Base-by-base conservation (phyloP, 2,888 invertebrate genomes). In the Melieria crassipennis region DNA sequence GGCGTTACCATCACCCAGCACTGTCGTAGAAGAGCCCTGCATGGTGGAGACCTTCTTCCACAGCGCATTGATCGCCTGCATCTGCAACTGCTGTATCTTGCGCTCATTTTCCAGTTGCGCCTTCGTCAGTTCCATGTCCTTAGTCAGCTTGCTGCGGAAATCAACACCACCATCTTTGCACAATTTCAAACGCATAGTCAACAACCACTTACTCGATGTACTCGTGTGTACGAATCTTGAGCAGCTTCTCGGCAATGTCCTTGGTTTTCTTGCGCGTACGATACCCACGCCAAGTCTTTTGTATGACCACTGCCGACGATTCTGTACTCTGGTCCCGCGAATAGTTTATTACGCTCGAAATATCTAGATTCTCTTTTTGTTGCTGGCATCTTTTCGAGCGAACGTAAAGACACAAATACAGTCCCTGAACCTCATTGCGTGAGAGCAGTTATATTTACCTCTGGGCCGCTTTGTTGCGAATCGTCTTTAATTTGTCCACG, bases 41-140 rank as follows among this genome's bases (percentile, higher is more conserved):
- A 94, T 86, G 0, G 91, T 90, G 13, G 93, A 92, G 3, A 94
- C 93, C 84, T 94, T 94, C 85, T 94, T 94, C 95, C 95, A 96
- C 4, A 96, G 87, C 1, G 95, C 95, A 82, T 93, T 94, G 78
- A 96, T 96, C 5, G 96, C 95, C 86, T 96, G 95, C 91, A 95
- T 94, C 87, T 96, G 96, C 64, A 96, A 87, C 82, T 94, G 91
- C 79, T 95, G 94, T 70, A 96, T 91, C 82, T 94, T 94, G 46
- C 94, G 88, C 83, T 96, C 95, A 79, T 93, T 93, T 81, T 95
- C 94, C 61, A 95, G 83, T 11, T 94, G 95, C 2, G 92, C 92
- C 84, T 95, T 94, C 0, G 95, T 94, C 11, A 93, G 91, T 82
- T 93, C 92, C 92, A 96, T 94, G 81, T 96, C 95, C 77, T 91